Percentiles rank a stretch among this genome's conserved stretches.
These are phyloP conservation scores for Pandion haliaetus DNA, from an alignment of 2,113 vertebrate species.

Conservation along the genomic window DNA sequence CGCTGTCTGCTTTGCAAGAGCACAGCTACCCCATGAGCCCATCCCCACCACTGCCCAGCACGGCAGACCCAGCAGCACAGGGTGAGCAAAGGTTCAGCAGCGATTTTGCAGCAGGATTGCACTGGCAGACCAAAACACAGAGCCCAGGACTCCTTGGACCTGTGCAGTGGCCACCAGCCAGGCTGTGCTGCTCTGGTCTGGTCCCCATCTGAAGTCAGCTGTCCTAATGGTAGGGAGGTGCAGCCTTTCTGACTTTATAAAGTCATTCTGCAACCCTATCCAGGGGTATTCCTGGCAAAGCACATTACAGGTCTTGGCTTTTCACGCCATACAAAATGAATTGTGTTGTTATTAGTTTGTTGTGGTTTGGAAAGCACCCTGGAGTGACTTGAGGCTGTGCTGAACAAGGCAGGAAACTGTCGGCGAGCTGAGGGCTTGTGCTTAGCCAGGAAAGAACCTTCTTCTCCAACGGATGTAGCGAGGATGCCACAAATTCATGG, in stretches of 20 bases:
- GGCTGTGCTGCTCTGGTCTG: neutral
- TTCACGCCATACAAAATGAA: fast-evolving
- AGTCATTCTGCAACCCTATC: neutral
- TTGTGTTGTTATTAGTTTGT: neutral
- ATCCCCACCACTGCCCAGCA: fast-evolving
- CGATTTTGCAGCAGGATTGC: neutral
- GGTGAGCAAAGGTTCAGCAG: fast-evolving
- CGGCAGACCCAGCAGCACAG: neutral
- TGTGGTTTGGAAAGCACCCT: neutral
- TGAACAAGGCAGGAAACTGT: neutral
- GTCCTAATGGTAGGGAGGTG: neutral
- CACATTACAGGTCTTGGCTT: neutral
- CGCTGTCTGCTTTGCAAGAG: too few relatives aligned
- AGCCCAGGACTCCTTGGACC: too few relatives aligned
- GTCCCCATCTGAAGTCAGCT: neutral
- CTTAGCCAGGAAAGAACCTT: neutral
- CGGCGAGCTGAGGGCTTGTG: neutral
- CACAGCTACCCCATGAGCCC: neutral
- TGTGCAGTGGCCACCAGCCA: neutral
- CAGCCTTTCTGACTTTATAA: neutral
- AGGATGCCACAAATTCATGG: neutral
- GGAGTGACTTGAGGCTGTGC: fast-evolving
- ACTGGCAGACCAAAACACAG: too few relatives aligned
- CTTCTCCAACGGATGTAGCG: fast-evolving
- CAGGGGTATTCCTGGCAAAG: neutral